Percentiles rank a stretch among this genome's conserved stretches.
Conservation (phyloP, 2,797 vertebrate species). For the Falco novaeseelandiae region DNA sequence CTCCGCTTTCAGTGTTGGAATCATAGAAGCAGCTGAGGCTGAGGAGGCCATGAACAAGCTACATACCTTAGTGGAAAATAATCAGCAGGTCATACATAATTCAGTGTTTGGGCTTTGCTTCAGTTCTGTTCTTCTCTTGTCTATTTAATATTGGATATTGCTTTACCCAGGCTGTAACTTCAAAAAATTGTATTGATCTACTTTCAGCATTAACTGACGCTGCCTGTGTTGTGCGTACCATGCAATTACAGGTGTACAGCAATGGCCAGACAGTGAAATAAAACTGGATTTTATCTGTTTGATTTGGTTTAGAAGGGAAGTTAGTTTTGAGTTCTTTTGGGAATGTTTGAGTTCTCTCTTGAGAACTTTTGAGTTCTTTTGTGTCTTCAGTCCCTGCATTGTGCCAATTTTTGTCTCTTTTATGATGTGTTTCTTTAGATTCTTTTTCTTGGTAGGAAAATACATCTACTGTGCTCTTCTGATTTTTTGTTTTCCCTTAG, state of each 20-base stretch:
- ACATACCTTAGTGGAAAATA: slow-evolving; percentile 84
- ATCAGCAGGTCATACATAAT: slow-evolving; percentile 87
- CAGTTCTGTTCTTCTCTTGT: neutral
- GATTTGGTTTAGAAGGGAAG: neutral
- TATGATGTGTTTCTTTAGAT: neutral
- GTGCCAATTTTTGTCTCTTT: neutral
- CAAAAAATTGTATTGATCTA: neutral
- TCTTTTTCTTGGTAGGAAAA: neutral
- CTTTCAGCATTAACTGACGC: neutral
- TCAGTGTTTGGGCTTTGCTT: neutral
- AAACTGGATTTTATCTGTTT: neutral
- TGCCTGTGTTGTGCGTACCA: rapidly evolving
- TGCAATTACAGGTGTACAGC: neutral
- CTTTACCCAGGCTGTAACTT: neutral
- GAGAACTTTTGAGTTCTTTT: neutral
- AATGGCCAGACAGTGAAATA: neutral
- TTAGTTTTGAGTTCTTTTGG: neutral
- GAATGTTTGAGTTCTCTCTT: neutral
- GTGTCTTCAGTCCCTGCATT: neutral
- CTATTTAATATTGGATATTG: neutral
- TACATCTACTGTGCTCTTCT: neutral
- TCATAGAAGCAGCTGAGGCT: slow-evolving; percentile 85
- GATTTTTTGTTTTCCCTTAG: neutral
- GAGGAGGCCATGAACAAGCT: slow-evolving; percentile 88
- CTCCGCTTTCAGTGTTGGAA: slow-evolving; percentile 85